phyloP scores from a whole-genome alignment of 2,888 invertebrate genomes.

The Camponotus fellah region DNA sequence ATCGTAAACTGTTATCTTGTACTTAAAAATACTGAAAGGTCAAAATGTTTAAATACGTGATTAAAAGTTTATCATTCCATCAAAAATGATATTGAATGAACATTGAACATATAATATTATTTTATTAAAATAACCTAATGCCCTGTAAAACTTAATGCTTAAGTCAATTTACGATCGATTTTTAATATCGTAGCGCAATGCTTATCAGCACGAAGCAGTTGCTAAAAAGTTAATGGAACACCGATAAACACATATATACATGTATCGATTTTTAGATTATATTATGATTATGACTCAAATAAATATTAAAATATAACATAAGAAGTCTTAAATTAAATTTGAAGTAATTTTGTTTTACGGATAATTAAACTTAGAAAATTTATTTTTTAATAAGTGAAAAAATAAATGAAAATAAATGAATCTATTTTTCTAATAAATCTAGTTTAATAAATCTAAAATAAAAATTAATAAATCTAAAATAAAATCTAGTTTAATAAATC shows the following conservation, averaged over 20 bases:
- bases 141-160: neutral
- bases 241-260: neutral
- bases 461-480: too few species aligned
- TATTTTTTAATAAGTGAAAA: conserved; percentile 19
- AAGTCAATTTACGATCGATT: neutral
- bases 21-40: conserved; percentile 3
- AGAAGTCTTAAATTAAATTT: conserved; percentile 24
- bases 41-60: neutral
- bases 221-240: neutral
- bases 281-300: neutral
- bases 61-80: conserved; percentile 7
- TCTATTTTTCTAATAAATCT: neutral
- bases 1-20: neutral
- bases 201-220: neutral
- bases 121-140: conserved; percentile 5
- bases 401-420: neutral
- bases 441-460: too few species aligned
- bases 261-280: conserved; percentile 5
- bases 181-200: conserved; percentile 5
- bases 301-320: neutral
- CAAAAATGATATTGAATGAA: neutral
- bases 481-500: too few species aligned
- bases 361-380: conserved; percentile 26
- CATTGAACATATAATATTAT: neutral
- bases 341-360: conserved; percentile 25